Conservation (phyloP, 2,113 vertebrate genomes). For the Mormyrus iriodes region DNA sequence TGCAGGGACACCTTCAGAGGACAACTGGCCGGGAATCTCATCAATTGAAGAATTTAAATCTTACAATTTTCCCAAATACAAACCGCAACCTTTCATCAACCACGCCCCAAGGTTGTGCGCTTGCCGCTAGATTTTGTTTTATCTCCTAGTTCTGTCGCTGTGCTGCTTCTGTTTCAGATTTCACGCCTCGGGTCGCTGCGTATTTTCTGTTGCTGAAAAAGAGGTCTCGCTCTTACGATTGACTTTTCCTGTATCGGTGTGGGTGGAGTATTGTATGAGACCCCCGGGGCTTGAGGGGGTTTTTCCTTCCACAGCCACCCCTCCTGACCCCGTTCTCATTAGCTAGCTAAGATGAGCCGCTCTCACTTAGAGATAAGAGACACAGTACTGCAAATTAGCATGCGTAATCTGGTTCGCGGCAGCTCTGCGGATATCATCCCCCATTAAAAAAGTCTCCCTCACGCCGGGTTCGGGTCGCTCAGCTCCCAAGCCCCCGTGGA, state of each 20-base stretch:
- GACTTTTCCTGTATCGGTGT: not conserved
- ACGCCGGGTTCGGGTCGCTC: not conserved
- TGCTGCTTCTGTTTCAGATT: not conserved
- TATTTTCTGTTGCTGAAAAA: not conserved
- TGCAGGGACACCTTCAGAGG: conserved; percentile 87
- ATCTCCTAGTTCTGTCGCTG: not conserved
- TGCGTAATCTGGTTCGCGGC: not conserved
- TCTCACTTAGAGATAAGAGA: not conserved
- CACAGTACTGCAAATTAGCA: not conserved
- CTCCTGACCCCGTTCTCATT: not conserved
- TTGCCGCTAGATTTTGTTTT: not conserved
- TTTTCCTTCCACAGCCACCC: not conserved
- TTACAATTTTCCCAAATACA: conserved; percentile 97
- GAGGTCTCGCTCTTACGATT: not conserved
- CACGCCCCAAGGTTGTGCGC: conserved; percentile 84
- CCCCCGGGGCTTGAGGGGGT: not conserved
- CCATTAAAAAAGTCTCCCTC: not conserved
- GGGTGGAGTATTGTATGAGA: not conserved
- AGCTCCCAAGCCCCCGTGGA: not conserved
- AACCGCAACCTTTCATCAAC: conserved; percentile 88
- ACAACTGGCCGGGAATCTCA: conserved; percentile 90
- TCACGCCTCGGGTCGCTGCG: not conserved
- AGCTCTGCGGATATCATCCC: not conserved
- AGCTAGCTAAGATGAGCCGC: not conserved
- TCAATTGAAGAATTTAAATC: conserved; percentile 95